phyloP scores from a whole-genome alignment of 1,140 invertebrate genomes.

The Drosophila triauraria region DNA sequence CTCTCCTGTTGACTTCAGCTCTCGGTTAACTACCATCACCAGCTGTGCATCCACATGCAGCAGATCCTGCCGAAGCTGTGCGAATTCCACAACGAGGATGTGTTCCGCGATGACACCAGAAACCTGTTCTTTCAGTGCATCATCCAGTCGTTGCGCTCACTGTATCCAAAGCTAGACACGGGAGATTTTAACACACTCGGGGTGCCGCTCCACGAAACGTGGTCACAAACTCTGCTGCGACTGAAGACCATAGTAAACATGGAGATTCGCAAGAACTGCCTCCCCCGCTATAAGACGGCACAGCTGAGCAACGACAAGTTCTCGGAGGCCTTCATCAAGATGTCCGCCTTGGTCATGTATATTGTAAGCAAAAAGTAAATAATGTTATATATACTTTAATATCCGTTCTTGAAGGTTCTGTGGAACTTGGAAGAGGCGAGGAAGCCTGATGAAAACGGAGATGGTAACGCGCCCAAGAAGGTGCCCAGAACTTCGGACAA shows the following conservation, averaged over 20 bases:
- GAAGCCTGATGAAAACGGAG: not conserved
- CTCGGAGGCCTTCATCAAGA: slow-evolving; percentile 57
- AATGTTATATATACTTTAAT: not conserved
- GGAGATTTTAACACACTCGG: slow-evolving; percentile 59
- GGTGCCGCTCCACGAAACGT: slow-evolving; percentile 51
- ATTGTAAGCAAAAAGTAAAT: slow-evolving; percentile 46
- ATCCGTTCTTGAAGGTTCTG: slow-evolving; percentile 23
- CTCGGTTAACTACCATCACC: slow-evolving; percentile 70
- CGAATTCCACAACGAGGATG: slow-evolving; percentile 59
- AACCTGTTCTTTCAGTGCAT: slow-evolving; percentile 63
- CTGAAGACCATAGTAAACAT: slow-evolving; percentile 63
- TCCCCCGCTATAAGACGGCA: slow-evolving; percentile 38
- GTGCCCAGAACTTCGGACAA: slow-evolving; percentile 39
- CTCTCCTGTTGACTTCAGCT: slow-evolving; percentile 34
- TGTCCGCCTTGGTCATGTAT: slow-evolving; percentile 66
- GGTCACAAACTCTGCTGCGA: slow-evolving; percentile 62
- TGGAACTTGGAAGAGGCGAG: slow-evolving; percentile 52
- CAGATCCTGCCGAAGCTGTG: slow-evolving; percentile 67
- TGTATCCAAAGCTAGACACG: slow-evolving; percentile 62
- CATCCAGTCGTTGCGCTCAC: slow-evolving; percentile 40
- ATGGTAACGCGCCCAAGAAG: slow-evolving; percentile 47
- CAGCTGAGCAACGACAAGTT: slow-evolving; percentile 50
- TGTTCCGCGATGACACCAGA: slow-evolving; percentile 50
- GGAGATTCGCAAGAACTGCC: slow-evolving; percentile 55
- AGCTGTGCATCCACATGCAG: slow-evolving; percentile 68